phyloP scores from a whole-genome alignment of 2,888 invertebrate genomes.

The Cabera pusaria region DNA sequence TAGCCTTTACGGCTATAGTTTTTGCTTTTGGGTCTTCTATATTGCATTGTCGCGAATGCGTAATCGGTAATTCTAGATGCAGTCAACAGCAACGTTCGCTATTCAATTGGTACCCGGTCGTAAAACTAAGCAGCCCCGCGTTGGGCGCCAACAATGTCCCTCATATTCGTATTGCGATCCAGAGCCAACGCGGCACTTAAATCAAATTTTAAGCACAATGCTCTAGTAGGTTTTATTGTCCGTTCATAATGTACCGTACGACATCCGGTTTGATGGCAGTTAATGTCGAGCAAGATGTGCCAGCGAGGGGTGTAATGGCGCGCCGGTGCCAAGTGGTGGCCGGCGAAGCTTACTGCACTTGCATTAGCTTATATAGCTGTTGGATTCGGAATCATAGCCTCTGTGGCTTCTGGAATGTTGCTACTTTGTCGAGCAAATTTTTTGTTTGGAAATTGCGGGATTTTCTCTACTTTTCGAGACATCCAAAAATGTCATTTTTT shows the following conservation, averaged over 20 bases:
- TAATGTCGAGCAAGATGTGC: slow-evolving; percentile 69
- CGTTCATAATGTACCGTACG: slow-evolving; percentile 72
- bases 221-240: slow-evolving; percentile 72
- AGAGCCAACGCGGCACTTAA: slow-evolving; percentile 44
- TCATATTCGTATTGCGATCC: slow-evolving; percentile 30
- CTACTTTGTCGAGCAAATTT: slow-evolving; percentile 23
- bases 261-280: slow-evolving; percentile 76
- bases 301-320: slow-evolving; percentile 68
- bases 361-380: slow-evolving; percentile 53
- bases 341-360: slow-evolving; percentile 48
- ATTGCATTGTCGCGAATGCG: too few species aligned
- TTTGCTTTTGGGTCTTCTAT: too few species aligned
- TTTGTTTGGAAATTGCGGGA: too few species aligned
- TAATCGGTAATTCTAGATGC: too few species aligned
- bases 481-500: too few species aligned
- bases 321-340: slow-evolving; percentile 62
- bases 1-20: too few species aligned
- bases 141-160: slow-evolving; percentile 52
- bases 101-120: too few species aligned
- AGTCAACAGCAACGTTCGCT: too few species aligned
- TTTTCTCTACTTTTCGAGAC: too few species aligned
- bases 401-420: slow-evolving; percentile 22
- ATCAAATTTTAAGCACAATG: slow-evolving; percentile 55
- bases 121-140: slow-evolving; percentile 32
- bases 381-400: slow-evolving; percentile 27